Evolutionary conservation across 2,797 vertebrate species (phyloP).

Genomic region (Cirrhinus molitorella): DNA sequence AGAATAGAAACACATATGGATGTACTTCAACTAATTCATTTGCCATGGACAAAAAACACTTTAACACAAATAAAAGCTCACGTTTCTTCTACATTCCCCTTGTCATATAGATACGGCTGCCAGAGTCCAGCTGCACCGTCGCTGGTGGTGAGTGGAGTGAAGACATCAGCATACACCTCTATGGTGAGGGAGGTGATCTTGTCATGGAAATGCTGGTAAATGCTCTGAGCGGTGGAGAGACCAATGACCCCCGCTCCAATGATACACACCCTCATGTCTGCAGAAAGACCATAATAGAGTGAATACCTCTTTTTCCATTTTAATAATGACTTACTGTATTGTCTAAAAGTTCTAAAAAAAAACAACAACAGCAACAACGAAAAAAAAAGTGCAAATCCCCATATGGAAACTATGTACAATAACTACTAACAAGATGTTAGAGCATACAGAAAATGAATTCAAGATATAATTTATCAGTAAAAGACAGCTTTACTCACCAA

Average conservation of each 20-base stretch:
- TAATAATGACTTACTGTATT: too few relatives aligned
- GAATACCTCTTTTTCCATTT: too few relatives aligned
- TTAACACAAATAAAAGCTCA: too few relatives aligned
- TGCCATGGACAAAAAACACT: too few relatives aligned
- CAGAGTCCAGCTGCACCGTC: conserved; percentile 94
- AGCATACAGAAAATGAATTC: not conserved
- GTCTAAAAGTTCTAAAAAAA: too few relatives aligned
- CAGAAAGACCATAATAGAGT: too few relatives aligned
- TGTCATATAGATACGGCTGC: conserved; percentile 89
- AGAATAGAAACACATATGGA: not conserved
- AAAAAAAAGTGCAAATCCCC: too few relatives aligned
- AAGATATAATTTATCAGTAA: not conserved
- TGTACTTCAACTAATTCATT: too few relatives aligned
- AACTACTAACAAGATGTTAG: too few relatives aligned
- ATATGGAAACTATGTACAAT: conserved; percentile 71
- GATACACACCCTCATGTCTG: conserved; percentile 87
- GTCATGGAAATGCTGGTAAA: conserved; percentile 83
- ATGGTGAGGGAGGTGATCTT: conserved; percentile 77
- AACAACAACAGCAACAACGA: too few relatives aligned
- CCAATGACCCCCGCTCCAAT: conserved; percentile 94
- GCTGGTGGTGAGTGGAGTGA: conserved; percentile 91
- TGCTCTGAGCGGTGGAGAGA: conserved; percentile 90
- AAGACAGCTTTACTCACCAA: too few relatives aligned
- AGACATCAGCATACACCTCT: conserved; percentile 89
- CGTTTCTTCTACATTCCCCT: conserved; percentile 83